Evolutionary conservation across 2,113 vertebrate genomes (phyloP).

Genomic region (Nycticebus coucang): DNA sequence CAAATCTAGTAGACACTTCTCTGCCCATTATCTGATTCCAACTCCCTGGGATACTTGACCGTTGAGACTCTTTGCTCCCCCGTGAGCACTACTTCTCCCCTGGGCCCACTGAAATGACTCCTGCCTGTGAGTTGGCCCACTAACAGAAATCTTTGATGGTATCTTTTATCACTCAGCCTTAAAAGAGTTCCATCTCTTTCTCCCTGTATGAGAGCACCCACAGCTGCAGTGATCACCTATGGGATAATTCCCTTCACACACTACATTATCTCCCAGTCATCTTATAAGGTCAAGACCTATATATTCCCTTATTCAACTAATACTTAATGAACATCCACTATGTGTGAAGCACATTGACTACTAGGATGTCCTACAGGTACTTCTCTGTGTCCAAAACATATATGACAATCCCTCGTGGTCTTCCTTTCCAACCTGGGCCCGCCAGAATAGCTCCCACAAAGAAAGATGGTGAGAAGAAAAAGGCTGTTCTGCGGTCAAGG

Average conservation of each 20-base stretch:
- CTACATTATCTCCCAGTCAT: not conserved
- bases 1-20: not conserved
- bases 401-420: no score
- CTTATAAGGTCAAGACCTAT: not conserved
- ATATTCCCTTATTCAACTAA: not conserved
- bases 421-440: no score
- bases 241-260: not conserved
- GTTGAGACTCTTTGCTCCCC: not conserved
- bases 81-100: not conserved
- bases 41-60: not conserved
- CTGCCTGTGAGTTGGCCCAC: not conserved
- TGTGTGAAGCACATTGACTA: not conserved
- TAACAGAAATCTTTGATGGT: not conserved
- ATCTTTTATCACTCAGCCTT: not conserved
- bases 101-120: not conserved
- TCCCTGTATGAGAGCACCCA: not conserved
- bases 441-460: no score
- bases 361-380: not conserved
- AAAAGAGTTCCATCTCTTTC: conserved; percentile 1
- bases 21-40: not conserved
- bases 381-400: not conserved
- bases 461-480: no score
- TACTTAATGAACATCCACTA: not conserved
- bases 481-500: no score
- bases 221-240: not conserved